Conservation (phyloP, 2,888 invertebrate genomes). For the Lycophotia porphyrea region DNA sequence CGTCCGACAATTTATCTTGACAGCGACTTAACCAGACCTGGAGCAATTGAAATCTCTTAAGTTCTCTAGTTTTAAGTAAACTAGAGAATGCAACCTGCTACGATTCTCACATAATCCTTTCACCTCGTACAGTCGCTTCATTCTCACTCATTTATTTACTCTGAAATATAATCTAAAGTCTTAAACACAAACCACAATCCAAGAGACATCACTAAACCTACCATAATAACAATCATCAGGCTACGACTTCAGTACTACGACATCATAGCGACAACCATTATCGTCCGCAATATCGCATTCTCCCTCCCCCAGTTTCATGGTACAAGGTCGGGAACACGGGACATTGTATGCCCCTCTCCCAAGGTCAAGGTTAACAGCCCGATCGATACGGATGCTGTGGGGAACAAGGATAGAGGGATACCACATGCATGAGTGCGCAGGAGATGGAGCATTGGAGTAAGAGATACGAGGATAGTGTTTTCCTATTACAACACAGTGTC, state of each 20-base stretch:
- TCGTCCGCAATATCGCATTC: slow-evolving; percentile 15
- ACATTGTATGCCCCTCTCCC: slow-evolving; percentile 69
- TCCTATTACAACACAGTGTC: slow-evolving; percentile 56
- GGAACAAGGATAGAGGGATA: slow-evolving; percentile 69
- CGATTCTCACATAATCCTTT: too few species aligned
- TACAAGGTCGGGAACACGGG: slow-evolving; percentile 76
- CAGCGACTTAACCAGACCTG: not conserved
- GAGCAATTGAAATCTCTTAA: not conserved
- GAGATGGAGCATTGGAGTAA: slow-evolving; percentile 46
- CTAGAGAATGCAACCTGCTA: too few species aligned
- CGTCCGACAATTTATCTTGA: not conserved
- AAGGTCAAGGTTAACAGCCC: slow-evolving; percentile 83
- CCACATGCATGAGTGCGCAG: slow-evolving; percentile 55
- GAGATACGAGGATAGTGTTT: slow-evolving; percentile 49
- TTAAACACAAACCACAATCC: slow-evolving; percentile 9
- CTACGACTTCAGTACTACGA: slow-evolving; percentile 22
- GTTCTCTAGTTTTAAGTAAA: too few species aligned
- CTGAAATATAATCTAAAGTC: not conserved
- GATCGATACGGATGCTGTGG: slow-evolving; percentile 88
- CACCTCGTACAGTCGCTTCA: too few species aligned
- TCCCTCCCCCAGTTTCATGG: slow-evolving; percentile 54
- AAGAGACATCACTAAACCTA: not conserved
- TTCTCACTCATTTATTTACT: not conserved
- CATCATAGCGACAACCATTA: slow-evolving; percentile 18
- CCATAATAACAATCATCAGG: slow-evolving; percentile 30